Evolutionary conservation across 1,140 invertebrate species (phyloP).

Genomic region (Araneus ventricosus): DNA sequence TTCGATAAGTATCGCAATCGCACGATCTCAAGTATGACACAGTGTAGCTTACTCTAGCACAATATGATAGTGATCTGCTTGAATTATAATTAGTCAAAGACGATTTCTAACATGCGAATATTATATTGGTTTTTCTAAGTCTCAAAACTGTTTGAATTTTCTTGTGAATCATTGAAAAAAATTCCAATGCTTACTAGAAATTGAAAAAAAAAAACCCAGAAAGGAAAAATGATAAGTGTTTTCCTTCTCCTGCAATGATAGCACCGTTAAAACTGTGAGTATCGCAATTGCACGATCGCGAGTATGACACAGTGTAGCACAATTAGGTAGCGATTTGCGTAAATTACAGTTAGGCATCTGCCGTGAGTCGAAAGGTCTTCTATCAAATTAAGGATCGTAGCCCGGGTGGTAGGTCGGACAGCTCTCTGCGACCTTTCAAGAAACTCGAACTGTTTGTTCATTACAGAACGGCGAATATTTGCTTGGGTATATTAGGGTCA

Average conservation of each 20-base stretch:
- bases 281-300: neutral
- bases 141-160: too few species aligned
- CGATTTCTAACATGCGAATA: too few species aligned
- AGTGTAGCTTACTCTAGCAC: too few species aligned
- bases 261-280: neutral
- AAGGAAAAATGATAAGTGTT: neutral
- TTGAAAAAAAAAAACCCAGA: too few species aligned
- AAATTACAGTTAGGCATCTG: neutral
- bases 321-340: conserved; percentile 37
- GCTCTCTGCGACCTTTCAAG: conserved; percentile 33
- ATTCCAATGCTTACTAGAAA: too few species aligned
- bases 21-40: too few species aligned
- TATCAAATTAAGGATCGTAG: neutral
- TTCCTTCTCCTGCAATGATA: neutral
- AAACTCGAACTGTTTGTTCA: neutral
- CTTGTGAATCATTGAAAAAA: too few species aligned
- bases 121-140: too few species aligned
- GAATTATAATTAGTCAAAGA: too few species aligned
- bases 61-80: too few species aligned
- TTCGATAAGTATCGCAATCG: neutral
- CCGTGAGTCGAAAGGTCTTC: neutral
- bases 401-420: conserved; percentile 37
- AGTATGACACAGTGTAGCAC: neutral
- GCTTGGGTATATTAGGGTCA: conserved; percentile 46
- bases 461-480: conserved; percentile 1